These are phyloP conservation scores for Melanotaenia duboulayi DNA, from an alignment of 2,113 vertebrate genomes.

Conservation along the genomic window DNA sequence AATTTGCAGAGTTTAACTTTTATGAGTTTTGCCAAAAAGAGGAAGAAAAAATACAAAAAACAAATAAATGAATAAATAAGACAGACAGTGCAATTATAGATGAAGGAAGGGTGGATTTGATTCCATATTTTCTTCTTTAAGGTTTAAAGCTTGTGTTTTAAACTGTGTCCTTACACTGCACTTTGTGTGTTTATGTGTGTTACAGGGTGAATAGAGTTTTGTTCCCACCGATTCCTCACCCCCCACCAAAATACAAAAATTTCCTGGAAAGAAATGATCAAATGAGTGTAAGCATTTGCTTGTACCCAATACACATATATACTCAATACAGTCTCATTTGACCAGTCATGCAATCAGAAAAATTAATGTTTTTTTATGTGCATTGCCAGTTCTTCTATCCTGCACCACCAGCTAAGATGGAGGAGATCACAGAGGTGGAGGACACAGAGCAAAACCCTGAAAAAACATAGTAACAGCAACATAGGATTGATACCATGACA, in stretches of 20 bases:
- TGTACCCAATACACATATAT: neutral
- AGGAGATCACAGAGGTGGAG: slow-evolving; percentile 64
- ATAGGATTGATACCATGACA: neutral
- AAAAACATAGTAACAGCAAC: neutral
- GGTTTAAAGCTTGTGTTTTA: neutral
- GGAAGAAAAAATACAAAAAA: neutral
- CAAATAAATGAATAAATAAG: too few relatives aligned
- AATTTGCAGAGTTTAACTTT: neutral
- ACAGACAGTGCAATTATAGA: neutral
- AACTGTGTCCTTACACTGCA: too few relatives aligned
- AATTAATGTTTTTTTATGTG: neutral
- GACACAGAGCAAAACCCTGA: slow-evolving; percentile 21
- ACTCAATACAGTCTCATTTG: neutral
- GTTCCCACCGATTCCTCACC: slow-evolving; percentile 70
- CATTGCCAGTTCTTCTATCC: slow-evolving; percentile 40
- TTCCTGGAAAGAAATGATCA: slow-evolving; percentile 60
- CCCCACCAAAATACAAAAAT: slow-evolving; percentile 57
- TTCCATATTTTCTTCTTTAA: neutral
- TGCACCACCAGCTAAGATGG: neutral
- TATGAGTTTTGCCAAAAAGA: neutral
- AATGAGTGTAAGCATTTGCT: slow-evolving; percentile 43
- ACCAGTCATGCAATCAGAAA: neutral
- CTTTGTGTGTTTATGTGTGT: slow-evolving; percentile 28
- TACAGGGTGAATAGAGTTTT: slow-evolving; percentile 61
- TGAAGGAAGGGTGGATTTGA: neutral